Base-by-base conservation (phyloP, 2,888 invertebrate genomes). In the Dugesia japonica region DNA sequence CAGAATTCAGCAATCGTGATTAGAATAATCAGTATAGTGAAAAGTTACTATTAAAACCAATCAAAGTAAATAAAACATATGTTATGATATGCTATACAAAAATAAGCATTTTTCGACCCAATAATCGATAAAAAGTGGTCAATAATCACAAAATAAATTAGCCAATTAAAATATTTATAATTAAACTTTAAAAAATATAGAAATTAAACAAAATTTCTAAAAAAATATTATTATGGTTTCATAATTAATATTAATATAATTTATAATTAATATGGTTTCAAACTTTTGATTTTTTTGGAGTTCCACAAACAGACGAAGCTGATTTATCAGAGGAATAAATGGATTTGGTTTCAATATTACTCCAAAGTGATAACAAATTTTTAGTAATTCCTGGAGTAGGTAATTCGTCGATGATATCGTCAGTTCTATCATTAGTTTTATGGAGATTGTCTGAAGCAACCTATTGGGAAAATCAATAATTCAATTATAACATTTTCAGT, bases 371-470 rank as follows among this genome's bases (percentile, higher is more conserved):
- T n/a, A 56, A n/a, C 4, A 56, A n/a, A 56, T 56, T 56, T 23
- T 56, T 56, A n/a, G 56, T 56, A 20, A 56, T 56, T 56, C 56
- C 56, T n/a, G 56, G 56, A 23, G 56, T 56, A 56, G 56, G 56
- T 9, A 56, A 56, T 23, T 56, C 56, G n/a, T 56, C 56, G 4
- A n/a, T 56, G 20, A n/a, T 7, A 23, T 56, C 56, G n/a, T 56
- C n/a, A n/a, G n/a, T 7, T 23, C n/a, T 56, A 4, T 56, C 56
- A n/a, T 20, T 56, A n/a, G 4, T 7, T 7, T 4, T 13, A 31
- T 31, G 31, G 13, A 7, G 31, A 31, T 31, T 31, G 13, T 4
- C 31, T 13, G 13, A 31, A 7, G 13, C 31, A 13, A 31, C 31
- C 31, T 31, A 13, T 31, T 31, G 4, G 23, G 4, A 56, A 56